phyloP scores from a whole-genome alignment of 2,797 vertebrate species.

The Vultur gryphus region DNA sequence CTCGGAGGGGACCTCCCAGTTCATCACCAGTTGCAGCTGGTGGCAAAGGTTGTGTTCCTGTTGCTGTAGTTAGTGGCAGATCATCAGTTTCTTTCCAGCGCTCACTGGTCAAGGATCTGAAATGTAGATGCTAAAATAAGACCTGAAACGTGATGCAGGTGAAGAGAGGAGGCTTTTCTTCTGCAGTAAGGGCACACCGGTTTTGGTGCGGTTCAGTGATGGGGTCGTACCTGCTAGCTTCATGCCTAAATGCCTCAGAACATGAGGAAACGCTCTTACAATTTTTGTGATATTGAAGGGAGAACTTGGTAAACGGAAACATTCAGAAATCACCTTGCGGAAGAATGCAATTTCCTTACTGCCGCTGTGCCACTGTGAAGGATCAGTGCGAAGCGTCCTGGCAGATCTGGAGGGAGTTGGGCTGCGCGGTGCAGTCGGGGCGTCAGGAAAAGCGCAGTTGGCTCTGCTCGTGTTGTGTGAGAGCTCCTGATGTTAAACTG shows the following conservation, averaged over 20 bases:
- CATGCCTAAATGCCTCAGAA: neutral
- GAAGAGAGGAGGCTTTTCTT: neutral
- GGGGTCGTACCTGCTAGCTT: neutral
- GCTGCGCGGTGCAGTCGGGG: neutral
- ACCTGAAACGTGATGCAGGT: fast-evolving
- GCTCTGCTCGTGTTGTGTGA: neutral
- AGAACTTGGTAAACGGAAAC: neutral
- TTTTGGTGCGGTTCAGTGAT: neutral
- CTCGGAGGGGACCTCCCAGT: neutral
- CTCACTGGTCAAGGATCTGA: neutral
- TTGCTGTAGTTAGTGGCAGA: neutral
- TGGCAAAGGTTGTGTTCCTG: neutral
- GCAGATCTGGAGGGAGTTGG: neutral
- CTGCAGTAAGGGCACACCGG: fast-evolving
- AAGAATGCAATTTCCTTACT: fast-evolving
- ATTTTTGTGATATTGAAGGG: neutral
- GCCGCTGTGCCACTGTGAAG: neutral
- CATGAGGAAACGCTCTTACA: neutral
- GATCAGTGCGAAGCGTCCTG: fast-evolving
- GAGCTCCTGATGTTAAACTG: neutral
- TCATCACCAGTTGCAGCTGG: fast-evolving
- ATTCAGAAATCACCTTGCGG: neutral
- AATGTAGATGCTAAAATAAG: neutral
- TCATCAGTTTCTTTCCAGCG: neutral
- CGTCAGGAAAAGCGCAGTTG: neutral